Evolutionary conservation across 2,797 vertebrate species (phyloP).

Genomic region (Zalophus californianus): DNA sequence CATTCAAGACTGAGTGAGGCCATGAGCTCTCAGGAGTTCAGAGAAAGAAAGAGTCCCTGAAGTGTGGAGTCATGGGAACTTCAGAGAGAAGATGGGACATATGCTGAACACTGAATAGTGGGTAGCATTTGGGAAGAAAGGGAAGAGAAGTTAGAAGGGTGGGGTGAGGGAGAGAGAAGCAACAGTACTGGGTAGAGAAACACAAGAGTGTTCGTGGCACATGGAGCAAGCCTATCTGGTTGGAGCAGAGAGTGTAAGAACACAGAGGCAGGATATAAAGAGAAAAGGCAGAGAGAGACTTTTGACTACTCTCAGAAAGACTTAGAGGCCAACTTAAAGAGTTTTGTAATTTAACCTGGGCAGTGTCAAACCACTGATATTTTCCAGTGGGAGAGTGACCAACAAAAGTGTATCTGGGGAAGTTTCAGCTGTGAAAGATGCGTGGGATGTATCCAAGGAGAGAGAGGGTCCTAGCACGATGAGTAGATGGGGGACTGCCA

Average conservation of each 20-base stretch:
- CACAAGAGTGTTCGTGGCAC: not conserved
- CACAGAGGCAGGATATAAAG: not conserved
- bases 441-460: not conserved
- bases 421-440: not conserved
- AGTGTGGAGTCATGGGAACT: not conserved
- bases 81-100: not conserved
- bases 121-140: not conserved
- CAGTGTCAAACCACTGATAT: not conserved
- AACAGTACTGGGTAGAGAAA: not conserved
- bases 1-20: not conserved
- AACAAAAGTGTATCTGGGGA: not conserved
- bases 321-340: not conserved
- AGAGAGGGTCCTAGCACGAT: not conserved
- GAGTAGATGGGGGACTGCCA: not conserved
- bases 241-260: not conserved
- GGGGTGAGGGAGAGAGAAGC: not conserved
- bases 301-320: not conserved
- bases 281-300: not conserved
- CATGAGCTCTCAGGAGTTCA: not conserved
- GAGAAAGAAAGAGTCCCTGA: not conserved
- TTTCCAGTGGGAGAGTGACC: not conserved
- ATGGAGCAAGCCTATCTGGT: accelerated
- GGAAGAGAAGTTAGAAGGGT: not conserved
- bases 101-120: not conserved
- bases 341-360: conserved; percentile 22